phyloP scores from a whole-genome alignment of 2,888 invertebrate genomes.

The Papilio gigon region DNA sequence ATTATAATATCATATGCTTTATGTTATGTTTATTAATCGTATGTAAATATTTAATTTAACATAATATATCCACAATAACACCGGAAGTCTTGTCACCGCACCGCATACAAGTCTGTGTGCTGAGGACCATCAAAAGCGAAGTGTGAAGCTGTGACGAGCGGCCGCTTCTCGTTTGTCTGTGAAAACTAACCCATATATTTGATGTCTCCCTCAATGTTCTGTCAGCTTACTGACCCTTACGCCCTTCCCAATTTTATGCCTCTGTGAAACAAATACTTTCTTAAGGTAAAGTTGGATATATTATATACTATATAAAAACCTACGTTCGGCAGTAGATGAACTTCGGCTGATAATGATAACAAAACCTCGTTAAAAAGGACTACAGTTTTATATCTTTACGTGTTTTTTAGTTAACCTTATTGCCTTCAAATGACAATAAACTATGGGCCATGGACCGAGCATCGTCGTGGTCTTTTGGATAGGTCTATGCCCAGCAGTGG shows the following conservation, averaged over 20 bases:
- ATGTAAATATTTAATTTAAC: background rate
- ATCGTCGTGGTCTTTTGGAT: too few relatives aligned
- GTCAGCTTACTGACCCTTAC: constrained; percentile 18
- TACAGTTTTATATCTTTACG: too few relatives aligned
- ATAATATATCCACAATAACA: background rate
- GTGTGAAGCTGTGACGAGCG: constrained; percentile 31
- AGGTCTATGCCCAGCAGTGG: too few relatives aligned
- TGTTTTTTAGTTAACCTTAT: too few relatives aligned
- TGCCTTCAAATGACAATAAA: too few relatives aligned
- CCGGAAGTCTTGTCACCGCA: constrained; percentile 18
- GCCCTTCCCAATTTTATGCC: constrained; percentile 14
- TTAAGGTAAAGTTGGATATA: too few relatives aligned
- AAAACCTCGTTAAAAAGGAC: too few relatives aligned
- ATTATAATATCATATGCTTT: background rate
- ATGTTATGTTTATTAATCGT: background rate
- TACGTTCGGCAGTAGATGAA: too few relatives aligned
- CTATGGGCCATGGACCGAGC: too few relatives aligned
- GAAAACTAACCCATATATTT: constrained; percentile 28
- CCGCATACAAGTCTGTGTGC: constrained; percentile 15
- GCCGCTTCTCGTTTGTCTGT: constrained; percentile 33
- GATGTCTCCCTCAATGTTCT: constrained; percentile 23
- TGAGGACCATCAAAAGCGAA: constrained; percentile 20
- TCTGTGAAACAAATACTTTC: constrained; percentile 12
- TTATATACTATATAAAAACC: too few relatives aligned
- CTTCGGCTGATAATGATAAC: too few relatives aligned